Evolutionary conservation across 2,113 vertebrate genomes (phyloP).

Genomic region (human (Homo sapiens)): DNA sequence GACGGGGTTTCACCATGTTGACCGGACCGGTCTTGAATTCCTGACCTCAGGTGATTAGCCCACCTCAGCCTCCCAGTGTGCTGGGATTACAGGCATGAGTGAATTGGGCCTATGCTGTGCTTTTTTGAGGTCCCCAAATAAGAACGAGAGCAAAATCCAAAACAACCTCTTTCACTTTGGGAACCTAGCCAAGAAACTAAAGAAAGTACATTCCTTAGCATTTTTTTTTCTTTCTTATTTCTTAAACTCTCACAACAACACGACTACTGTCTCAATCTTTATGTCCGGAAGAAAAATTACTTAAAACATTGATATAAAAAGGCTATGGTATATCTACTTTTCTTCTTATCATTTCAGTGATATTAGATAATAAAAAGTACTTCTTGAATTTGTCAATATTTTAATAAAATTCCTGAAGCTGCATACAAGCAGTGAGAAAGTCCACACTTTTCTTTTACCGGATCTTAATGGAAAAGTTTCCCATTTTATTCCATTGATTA

Average conservation of each 20-base stretch:
- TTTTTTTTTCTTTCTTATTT: not conserved
- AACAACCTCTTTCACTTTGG: not conserved
- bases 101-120: no score
- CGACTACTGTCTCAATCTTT: not conserved
- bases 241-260: not conserved
- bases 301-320: not conserved
- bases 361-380: not conserved
- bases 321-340: not conserved
- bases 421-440: not conserved
- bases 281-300: not conserved
- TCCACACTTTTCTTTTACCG: not conserved
- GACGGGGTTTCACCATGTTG: no score
- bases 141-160: slow-evolving; percentile 6
- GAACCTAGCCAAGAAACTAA: not conserved
- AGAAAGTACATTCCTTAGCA: slow-evolving; percentile 26
- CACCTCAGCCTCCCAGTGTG: no score
- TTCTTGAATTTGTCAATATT: not conserved
- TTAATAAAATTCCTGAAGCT: not conserved
- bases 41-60: no score
- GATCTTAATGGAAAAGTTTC: not conserved
- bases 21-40: no score
- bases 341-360: not conserved
- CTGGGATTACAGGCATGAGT: no score
- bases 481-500: not conserved
- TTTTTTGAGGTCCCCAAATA: not conserved